phyloP scores from a whole-genome alignment of 2,113 vertebrate species.

The Cyprinodon tularosa region DNA sequence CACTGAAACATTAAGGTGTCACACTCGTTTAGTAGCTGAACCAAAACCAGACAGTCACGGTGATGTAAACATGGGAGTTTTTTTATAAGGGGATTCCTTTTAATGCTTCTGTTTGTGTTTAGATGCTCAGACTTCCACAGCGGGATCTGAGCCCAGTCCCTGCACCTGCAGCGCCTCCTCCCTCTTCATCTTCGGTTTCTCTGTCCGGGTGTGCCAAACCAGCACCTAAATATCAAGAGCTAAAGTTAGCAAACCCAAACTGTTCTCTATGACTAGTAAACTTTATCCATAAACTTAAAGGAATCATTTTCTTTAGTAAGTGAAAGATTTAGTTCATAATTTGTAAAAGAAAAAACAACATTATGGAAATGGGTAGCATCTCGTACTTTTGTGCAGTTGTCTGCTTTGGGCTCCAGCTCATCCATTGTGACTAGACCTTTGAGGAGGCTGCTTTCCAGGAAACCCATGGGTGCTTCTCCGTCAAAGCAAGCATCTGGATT shows the following conservation, averaged over 20 bases:
- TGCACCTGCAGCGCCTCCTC: constrained; percentile 88
- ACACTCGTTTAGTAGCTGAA: constrained; percentile 16
- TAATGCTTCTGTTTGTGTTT: constrained; percentile 19
- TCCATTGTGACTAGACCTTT: constrained; percentile 86
- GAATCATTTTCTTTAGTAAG: not conserved
- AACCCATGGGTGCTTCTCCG: constrained; percentile 85
- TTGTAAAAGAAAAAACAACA: no score
- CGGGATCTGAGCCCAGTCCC: constrained; percentile 87
- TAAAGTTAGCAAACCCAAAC: not conserved
- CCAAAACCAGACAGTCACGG: constrained; percentile 12
- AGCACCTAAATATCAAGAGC: constrained; percentile 79
- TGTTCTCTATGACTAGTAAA: not conserved
- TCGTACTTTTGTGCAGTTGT: constrained; percentile 86
- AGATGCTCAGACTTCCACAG: constrained; percentile 83
- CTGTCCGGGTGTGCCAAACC: constrained; percentile 92
- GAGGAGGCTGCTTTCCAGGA: constrained; percentile 90
- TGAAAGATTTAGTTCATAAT: no score
- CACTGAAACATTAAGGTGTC: constrained; percentile 19
- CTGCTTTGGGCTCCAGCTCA: constrained; percentile 89
- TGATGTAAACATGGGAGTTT: not conserved
- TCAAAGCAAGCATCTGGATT: constrained; percentile 85
- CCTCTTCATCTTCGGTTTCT: constrained; percentile 93
- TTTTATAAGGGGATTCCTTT: constrained; percentile 19
- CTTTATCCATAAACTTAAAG: no score
- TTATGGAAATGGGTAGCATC: not conserved